Evolutionary conservation across 1,140 invertebrate genomes (phyloP).

Genomic region (Octopus sinensis): DNA sequence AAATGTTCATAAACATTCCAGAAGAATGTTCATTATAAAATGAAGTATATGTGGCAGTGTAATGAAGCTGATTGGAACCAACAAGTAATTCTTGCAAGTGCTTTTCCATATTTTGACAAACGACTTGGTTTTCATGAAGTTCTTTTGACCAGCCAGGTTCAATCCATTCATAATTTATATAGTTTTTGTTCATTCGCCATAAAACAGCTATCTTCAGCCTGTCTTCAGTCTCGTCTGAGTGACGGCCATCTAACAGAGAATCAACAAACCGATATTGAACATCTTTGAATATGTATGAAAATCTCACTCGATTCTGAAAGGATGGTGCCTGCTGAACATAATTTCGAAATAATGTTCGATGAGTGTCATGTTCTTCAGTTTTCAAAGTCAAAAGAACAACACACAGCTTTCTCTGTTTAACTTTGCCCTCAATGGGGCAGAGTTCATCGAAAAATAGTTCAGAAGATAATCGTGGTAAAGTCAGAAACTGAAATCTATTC

Average conservation of each 20-base stretch:
- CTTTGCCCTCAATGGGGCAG: conserved; percentile 82
- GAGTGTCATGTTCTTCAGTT: conserved; percentile 51
- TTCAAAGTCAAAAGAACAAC: conserved; percentile 80
- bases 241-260: conserved; percentile 60
- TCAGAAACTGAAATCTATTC: conserved; percentile 81
- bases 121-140: conserved; percentile 16
- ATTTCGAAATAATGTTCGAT: conserved; percentile 55
- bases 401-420: conserved; percentile 75
- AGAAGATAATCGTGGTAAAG: conserved; percentile 84
- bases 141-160: conserved; percentile 65
- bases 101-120: conserved; percentile 32
- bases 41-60: conserved; percentile 39
- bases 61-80: conserved; percentile 36
- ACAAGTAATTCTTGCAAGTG: conserved; percentile 38
- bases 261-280: conserved; percentile 78
- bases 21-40: conserved; percentile 50
- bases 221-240: conserved; percentile 21
- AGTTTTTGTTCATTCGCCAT: conserved; percentile 81
- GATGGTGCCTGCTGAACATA: conserved; percentile 52
- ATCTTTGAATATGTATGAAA: conserved; percentile 83
- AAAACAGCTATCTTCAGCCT: conserved; percentile 71
- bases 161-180: conserved; percentile 88
- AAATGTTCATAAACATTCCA: conserved; percentile 22
- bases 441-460: conserved; percentile 79
- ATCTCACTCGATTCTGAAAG: conserved; percentile 68